These are phyloP conservation scores for Clepsis dumicolana DNA, from an alignment of 2,888 invertebrate genomes.

Conservation along the genomic window DNA sequence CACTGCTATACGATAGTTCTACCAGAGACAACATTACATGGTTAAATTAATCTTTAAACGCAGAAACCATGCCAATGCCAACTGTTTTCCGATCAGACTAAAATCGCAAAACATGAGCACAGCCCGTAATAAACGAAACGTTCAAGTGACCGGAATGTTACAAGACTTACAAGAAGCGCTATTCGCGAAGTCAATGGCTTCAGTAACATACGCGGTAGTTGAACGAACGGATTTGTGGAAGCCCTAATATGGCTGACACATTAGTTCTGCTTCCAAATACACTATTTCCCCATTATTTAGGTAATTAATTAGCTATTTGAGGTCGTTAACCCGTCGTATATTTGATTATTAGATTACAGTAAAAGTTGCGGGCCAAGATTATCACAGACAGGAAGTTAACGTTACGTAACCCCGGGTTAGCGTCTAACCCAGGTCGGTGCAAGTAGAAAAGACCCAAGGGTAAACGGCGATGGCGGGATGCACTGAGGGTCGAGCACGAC, in stretches of 20 bases:
- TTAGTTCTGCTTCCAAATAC: slow-evolving; percentile 27
- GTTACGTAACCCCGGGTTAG: too few relatives aligned
- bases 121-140: not conserved
- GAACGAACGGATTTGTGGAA: slow-evolving; percentile 50
- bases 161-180: slow-evolving; percentile 5
- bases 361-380: too few relatives aligned
- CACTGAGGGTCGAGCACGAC: too few relatives aligned
- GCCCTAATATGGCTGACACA: slow-evolving; percentile 36
- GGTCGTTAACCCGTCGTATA: slow-evolving; percentile 29
- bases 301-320: slow-evolving; percentile 9
- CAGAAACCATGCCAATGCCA: not conserved
- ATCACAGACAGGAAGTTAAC: too few relatives aligned
- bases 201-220: slow-evolving; percentile 10
- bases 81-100: not conserved
- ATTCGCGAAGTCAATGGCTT: slow-evolving; percentile 30
- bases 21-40: too few relatives aligned
- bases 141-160: slow-evolving; percentile 27
- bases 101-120: not conserved
- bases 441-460: too few relatives aligned
- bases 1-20: too few relatives aligned
- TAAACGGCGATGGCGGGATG: too few relatives aligned
- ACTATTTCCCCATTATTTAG: slow-evolving; percentile 3
- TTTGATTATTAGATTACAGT: too few relatives aligned
- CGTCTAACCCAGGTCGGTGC: too few relatives aligned
- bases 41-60: too few relatives aligned